A percentile compares a stretch with the other conserved stretches of the same genome.
These are phyloP conservation scores for Regulus satrapa DNA, from an alignment of 2,113 vertebrate genomes.

Conservation along the genomic window DNA sequence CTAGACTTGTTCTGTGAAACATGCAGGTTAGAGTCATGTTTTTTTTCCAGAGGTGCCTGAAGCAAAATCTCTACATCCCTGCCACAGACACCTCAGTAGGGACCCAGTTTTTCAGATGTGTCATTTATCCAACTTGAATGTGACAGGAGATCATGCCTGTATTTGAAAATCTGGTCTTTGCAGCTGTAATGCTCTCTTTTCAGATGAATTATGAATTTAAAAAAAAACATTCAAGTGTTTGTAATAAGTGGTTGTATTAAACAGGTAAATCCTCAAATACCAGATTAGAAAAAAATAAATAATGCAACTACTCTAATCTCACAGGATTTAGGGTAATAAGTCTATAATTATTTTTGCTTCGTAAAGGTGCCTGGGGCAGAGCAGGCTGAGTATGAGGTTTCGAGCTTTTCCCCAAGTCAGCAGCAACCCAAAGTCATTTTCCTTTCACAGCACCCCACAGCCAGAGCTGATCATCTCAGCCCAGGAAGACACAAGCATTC, in stretches of 20 bases:
- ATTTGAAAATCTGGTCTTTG: background rate
- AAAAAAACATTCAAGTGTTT: background rate
- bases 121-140: background rate
- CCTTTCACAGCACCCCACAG: background rate
- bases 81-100: background rate
- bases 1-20: background rate
- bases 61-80: background rate
- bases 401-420: background rate
- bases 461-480: background rate
- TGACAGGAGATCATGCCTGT: background rate
- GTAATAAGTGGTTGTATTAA: background rate
- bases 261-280: constrained; percentile 28
- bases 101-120: background rate
- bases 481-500: background rate
- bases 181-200: background rate
- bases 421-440: background rate
- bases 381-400: background rate
- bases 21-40: background rate
- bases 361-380: background rate
- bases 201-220: background rate
- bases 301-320: background rate
- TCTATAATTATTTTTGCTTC: constrained; percentile 14
- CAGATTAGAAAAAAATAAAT: background rate
- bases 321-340: constrained; percentile 3
- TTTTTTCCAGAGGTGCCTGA: background rate